Conservation (phyloP, 1,140 invertebrate species). For the Chelonus insularis region DNA sequence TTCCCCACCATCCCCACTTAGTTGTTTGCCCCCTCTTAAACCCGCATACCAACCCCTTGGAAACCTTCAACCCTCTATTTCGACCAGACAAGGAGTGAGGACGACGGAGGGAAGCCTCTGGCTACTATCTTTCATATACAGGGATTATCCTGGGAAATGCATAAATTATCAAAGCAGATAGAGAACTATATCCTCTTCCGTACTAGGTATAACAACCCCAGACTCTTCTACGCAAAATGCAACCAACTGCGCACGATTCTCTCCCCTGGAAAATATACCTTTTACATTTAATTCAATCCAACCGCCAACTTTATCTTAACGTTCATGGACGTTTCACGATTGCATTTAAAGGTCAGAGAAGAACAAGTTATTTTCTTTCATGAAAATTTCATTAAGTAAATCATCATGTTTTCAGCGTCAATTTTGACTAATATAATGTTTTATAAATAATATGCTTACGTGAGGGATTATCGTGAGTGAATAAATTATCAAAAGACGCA, state of each 20-base stretch:
- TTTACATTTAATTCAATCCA: slow-evolving; percentile 27
- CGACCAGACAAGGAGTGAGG: not conserved
- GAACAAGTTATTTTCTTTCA: not conserved
- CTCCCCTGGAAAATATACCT: slow-evolving; percentile 12
- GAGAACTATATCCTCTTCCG: slow-evolving; percentile 22
- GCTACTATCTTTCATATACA: slow-evolving; percentile 42
- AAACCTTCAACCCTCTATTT: not conserved
- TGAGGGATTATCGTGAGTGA: not conserved
- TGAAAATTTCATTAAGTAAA: not conserved
- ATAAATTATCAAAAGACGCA: slow-evolving; percentile 10
- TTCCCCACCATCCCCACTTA: not conserved
- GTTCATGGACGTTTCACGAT: slow-evolving; percentile 2
- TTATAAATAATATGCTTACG: not conserved
- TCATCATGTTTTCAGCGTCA: not conserved
- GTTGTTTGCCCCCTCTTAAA: not conserved
- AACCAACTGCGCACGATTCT: slow-evolving; percentile 21
- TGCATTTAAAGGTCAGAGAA: not conserved
- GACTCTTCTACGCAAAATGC: slow-evolving; percentile 10
- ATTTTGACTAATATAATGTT: not conserved
- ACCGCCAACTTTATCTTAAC: slow-evolving; percentile 11
- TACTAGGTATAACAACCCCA: no score
- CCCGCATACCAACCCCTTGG: not conserved
- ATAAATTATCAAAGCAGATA: slow-evolving; percentile 51
- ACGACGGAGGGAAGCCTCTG: slow-evolving; percentile 26
- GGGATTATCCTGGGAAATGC: slow-evolving; percentile 49